phyloP scores from a whole-genome alignment of 2,888 invertebrate genomes.

The Cephalotes varians region DNA sequence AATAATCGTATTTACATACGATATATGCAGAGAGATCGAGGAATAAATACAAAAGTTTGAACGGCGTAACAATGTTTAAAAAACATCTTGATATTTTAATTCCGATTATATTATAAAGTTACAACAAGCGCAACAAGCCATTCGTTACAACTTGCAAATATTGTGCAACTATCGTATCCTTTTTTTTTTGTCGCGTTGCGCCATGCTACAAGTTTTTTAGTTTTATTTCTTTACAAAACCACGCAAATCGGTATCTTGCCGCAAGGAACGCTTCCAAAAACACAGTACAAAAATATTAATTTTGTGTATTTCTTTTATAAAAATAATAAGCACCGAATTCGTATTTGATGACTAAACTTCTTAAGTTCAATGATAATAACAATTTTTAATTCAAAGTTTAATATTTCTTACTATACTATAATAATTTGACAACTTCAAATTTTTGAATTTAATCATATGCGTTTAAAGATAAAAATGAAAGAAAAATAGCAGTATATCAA shows the following conservation, averaged over 20 bases:
- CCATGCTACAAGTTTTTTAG: neutral
- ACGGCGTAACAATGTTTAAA: neutral
- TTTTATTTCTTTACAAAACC: neutral
- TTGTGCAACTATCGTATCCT: neutral
- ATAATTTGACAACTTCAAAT: neutral
- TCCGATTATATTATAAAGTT: neutral
- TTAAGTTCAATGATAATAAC: neutral
- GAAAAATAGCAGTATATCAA: neutral
- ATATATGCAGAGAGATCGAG: neutral
- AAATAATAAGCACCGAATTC: neutral
- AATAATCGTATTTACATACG: slow-evolving; percentile 17
- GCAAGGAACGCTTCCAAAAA: neutral
- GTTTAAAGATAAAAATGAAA: neutral
- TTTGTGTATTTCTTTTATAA: neutral
- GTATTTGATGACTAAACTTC: neutral
- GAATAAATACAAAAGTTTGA: neutral
- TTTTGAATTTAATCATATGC: neutral
- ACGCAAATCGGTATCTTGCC: neutral
- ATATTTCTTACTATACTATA: no score
- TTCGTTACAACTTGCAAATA: neutral
- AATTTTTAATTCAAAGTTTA: neutral
- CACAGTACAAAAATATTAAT: neutral
- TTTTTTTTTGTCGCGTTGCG: neutral
- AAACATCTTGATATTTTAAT: neutral
- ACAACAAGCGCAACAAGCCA: neutral